Evolutionary conservation across 2,888 invertebrate species (phyloP).

Genomic region (Electrophaes corylata): DNA sequence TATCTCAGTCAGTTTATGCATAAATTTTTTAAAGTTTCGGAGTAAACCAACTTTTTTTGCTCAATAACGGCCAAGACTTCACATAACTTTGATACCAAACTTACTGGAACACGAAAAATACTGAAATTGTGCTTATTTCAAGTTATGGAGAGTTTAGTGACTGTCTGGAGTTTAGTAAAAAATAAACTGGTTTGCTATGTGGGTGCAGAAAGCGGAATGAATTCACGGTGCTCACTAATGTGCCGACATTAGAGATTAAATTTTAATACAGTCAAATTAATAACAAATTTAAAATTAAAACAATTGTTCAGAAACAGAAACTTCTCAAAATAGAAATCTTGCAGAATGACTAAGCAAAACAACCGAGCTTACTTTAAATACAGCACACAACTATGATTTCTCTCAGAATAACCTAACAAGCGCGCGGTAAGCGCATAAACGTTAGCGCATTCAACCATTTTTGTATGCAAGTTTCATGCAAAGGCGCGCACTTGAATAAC

Average conservation of each 20-base stretch:
- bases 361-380: slow-evolving; percentile 37
- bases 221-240: neutral
- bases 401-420: slow-evolving; percentile 31
- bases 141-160: neutral
- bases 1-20: slow-evolving; percentile 39
- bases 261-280: neutral
- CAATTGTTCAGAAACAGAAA: neutral
- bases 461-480: slow-evolving; percentile 75
- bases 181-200: neutral
- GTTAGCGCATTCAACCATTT: slow-evolving; percentile 68
- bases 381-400: slow-evolving; percentile 38
- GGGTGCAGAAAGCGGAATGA: neutral
- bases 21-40: slow-evolving; percentile 30
- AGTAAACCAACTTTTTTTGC: slow-evolving; percentile 33
- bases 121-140: slow-evolving; percentile 3
- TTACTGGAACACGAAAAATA: slow-evolving; percentile 27
- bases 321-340: slow-evolving; percentile 2
- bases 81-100: slow-evolving; percentile 28
- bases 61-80: slow-evolving; percentile 29
- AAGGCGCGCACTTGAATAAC: slow-evolving; percentile 78
- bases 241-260: neutral
- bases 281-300: neutral
- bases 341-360: slow-evolving; percentile 32
- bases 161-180: neutral
- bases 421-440: slow-evolving; percentile 56